Evolutionary conservation across 2,113 vertebrate genomes (phyloP).

Genomic region (Otocyon megalotis): DNA sequence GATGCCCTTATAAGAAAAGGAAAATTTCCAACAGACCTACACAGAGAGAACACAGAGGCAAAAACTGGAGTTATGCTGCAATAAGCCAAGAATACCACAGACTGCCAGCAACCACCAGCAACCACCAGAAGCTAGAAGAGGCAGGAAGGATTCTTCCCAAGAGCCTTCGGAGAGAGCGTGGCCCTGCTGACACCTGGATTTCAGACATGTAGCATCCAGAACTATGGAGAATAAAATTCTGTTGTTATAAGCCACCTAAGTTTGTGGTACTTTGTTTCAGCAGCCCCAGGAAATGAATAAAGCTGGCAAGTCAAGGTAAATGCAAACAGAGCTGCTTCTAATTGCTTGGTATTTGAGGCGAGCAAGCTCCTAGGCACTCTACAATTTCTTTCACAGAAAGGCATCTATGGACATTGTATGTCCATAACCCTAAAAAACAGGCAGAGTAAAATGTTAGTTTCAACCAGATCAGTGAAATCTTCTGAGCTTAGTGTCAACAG

Average conservation of each 20-base stretch:
- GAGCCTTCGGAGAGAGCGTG: not conserved
- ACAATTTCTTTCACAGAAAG: slow-evolving; percentile 48
- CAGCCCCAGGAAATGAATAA: slow-evolving; percentile 1
- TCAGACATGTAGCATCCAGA: not conserved
- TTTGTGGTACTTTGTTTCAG: not conserved
- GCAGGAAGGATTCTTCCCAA: not conserved
- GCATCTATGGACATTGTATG: not conserved
- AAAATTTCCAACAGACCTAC: not conserved
- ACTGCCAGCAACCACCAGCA: not conserved
- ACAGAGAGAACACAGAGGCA: not conserved
- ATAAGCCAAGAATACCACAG: not conserved
- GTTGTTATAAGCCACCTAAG: not conserved
- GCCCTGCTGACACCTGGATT: not conserved
- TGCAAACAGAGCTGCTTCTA: not conserved
- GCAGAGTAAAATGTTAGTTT: slow-evolving; percentile 36
- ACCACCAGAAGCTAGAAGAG: not conserved
- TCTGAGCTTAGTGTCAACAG: not conserved
- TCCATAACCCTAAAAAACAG: not conserved
- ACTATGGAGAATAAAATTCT: not conserved
- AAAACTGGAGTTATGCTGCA: not conserved
- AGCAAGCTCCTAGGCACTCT: not conserved
- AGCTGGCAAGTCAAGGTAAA: slow-evolving; percentile 2
- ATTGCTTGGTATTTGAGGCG: not conserved
- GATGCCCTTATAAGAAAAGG: not conserved
- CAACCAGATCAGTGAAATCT: slow-evolving; percentile 52